Conservation (phyloP, 2,797 vertebrate species). For the Pangasius macronema region DNA sequence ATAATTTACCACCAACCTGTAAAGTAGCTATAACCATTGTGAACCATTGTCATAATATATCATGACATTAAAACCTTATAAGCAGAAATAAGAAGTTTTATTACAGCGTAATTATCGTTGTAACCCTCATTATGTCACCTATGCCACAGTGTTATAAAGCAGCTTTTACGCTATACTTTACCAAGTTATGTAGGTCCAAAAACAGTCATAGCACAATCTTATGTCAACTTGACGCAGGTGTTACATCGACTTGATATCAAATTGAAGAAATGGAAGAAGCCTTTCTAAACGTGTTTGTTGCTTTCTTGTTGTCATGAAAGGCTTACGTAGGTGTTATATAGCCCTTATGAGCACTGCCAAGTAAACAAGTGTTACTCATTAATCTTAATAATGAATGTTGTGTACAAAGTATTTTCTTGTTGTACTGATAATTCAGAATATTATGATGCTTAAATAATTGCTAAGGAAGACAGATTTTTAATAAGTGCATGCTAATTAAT, state of each 20-base stretch:
- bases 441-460: background rate
- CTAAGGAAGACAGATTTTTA: background rate
- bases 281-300: constrained; percentile 1
- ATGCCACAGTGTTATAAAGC: background rate
- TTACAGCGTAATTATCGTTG: background rate
- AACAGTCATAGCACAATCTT: background rate
- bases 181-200: background rate
- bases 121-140: no score
- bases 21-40: background rate
- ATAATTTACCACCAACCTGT: background rate
- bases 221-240: background rate
- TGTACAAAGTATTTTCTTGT: background rate
- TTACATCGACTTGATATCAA: background rate
- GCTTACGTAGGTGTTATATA: background rate
- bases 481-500: constrained; percentile 30
- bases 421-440: background rate
- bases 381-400: background rate
- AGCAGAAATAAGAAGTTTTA: background rate
- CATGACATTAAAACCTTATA: background rate
- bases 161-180: background rate
- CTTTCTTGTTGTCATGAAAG: background rate
- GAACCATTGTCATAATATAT: background rate
- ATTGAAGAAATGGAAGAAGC: background rate
- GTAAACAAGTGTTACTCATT: constrained; percentile 5
- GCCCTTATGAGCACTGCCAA: background rate